Conservation (phyloP, 2,888 invertebrate genomes). For the Volucella bombylans region DNA sequence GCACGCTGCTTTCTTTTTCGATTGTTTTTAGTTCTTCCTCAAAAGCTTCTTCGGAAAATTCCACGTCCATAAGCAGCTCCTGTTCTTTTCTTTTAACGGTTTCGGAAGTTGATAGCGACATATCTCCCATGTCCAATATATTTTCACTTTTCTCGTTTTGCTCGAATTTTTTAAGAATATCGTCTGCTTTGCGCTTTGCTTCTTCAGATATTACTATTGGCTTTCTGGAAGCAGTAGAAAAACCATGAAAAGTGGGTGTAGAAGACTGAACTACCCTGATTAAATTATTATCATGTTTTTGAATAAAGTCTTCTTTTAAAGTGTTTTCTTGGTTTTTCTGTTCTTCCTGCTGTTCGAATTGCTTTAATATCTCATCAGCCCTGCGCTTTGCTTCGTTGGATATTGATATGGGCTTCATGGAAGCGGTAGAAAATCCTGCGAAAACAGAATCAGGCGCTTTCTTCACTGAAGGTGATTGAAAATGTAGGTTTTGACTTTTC, state of each 20-base stretch:
- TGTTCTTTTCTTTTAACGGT: slow-evolving; percentile 33
- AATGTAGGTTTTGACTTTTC: too few relatives aligned
- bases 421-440: slow-evolving; percentile 69
- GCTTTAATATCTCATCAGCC: slow-evolving; percentile 34
- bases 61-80: slow-evolving; percentile 47
- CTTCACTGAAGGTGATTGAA: not conserved
- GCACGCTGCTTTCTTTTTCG: not conserved
- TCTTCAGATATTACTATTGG: slow-evolving; percentile 48
- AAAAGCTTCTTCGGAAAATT: slow-evolving; percentile 61
- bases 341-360: slow-evolving; percentile 27
- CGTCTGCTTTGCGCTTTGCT: slow-evolving; percentile 62
- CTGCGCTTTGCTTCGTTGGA: slow-evolving; percentile 61
- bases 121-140: slow-evolving; percentile 21
- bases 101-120: not conserved
- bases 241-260: slow-evolving; percentile 29
- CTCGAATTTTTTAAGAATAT: slow-evolving; percentile 51
- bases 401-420: slow-evolving; percentile 69
- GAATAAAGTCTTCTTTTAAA: too few relatives aligned
- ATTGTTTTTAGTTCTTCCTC: slow-evolving; percentile 52
- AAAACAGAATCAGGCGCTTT: not conserved
- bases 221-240: slow-evolving; percentile 66
- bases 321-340: not conserved
- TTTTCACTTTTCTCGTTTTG: slow-evolving; percentile 20
- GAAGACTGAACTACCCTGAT: not conserved
- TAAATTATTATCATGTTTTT: too few relatives aligned